Evolutionary conservation across 2,113 vertebrate species (phyloP).

Genomic region (Laticauda colubrina): DNA sequence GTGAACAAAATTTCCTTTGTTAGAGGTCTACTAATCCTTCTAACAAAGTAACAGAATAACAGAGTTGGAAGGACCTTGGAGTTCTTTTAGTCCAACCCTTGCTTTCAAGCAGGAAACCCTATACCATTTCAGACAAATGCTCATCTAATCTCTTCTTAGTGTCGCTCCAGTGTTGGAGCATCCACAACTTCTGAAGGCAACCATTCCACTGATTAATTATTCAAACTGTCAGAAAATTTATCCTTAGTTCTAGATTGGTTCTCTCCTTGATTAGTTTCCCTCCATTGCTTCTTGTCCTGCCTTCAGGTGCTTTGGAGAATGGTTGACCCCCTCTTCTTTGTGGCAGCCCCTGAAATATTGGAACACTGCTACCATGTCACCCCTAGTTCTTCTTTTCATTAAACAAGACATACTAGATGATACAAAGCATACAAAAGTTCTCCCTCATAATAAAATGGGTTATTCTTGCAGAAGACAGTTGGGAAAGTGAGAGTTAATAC

Average conservation of each 20-base stretch:
- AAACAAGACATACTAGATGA: neutral
- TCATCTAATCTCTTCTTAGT: neutral
- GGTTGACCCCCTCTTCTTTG: neutral
- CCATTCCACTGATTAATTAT: neutral
- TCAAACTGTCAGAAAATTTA: neutral
- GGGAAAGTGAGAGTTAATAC: neutral
- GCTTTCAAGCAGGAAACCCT: neutral
- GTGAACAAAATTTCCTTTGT: neutral
- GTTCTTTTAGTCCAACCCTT: neutral
- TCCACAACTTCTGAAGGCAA: neutral
- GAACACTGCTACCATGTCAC: neutral
- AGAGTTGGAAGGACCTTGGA: neutral
- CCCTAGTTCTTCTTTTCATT: neutral
- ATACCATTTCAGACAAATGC: neutral
- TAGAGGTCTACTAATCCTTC: neutral
- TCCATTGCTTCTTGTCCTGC: neutral
- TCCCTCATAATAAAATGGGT: neutral
- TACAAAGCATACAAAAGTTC: neutral
- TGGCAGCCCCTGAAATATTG: neutral
- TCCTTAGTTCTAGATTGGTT: neutral
- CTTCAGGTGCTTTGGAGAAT: neutral
- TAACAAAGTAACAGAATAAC: neutral
- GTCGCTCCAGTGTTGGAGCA: neutral
- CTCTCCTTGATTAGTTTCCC: neutral
- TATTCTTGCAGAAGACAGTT: neutral